Base-by-base conservation (phyloP, 2,797 vertebrate species). In the Channallabes apus region DNA sequence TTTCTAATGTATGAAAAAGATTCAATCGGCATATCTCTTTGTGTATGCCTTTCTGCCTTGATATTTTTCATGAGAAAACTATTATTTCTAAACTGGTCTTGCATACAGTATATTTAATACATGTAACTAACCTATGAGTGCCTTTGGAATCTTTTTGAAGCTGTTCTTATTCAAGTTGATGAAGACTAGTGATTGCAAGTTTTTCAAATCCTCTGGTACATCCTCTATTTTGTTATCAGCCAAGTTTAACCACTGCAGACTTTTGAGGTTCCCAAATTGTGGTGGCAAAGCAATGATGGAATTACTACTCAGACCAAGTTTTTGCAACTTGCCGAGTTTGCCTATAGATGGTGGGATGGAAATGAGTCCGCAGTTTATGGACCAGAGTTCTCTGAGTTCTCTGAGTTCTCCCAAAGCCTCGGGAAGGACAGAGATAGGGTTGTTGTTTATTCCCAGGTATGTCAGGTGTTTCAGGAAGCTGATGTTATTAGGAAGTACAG, bases 361-460 rank as follows among this genome's bases (percentile, higher is more conserved):
- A 35, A 87, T 22, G 22, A 89, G 88, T 58, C 82, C 69, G 14
- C 89, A 89, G n/a, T 77, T 82, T 8, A 81, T 73, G 14, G 89
- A 86, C 89, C 90, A 90, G 64, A 89, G 86, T 71, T 90, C 89
- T 46, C 72, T 51, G 67, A 90, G 88, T 18, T 88, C 77, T 17
- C 27, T 0, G 20, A 90, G 85, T 38, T 90, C 88, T 46, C 88
- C 89, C 35, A 90, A 35, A 18, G 76, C 79, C 46, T 88, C 88
- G 1, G 88, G 86, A 2, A 89, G 87, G 2, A 89, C 29, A 15
- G 86, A 84, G 18, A 90, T 32, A 1, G 87, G 88, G 64, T 90
- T 88, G 65, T 84, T 61, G 82, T 88, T 91, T 67, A 89, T 9
- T 12, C 77, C 85, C 58, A 91, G 85, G 73, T 88, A 87, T 17